phyloP scores from a whole-genome alignment of 2,888 invertebrate species.

The Cheilosia urbana region DNA sequence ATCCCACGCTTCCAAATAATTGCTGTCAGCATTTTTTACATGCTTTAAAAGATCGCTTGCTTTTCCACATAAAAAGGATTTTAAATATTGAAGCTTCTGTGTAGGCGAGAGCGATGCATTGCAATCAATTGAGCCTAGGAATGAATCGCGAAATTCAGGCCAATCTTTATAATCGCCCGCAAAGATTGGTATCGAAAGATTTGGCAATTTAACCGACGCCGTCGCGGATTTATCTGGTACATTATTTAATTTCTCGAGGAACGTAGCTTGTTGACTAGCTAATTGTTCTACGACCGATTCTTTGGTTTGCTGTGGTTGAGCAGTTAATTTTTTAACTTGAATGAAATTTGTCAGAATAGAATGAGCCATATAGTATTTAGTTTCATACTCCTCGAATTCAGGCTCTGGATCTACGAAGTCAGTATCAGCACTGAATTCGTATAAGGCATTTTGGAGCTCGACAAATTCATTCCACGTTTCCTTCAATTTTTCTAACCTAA shows the following conservation, averaged over 20 bases:
- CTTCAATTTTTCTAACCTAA: neutral
- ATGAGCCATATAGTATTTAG: no score
- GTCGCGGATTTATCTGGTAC: neutral
- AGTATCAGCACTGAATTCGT: neutral
- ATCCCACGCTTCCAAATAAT: constrained; percentile 54
- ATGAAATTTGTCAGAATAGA: neutral
- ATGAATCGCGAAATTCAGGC: constrained; percentile 18
- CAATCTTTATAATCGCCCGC: constrained; percentile 1
- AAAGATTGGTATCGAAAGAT: constrained; percentile 6
- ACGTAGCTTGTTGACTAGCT: neutral
- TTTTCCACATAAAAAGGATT: constrained; percentile 1
- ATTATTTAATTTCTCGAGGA: neutral
- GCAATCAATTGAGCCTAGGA: constrained; percentile 12
- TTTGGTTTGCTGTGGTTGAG: neutral
- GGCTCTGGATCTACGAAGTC: neutral
- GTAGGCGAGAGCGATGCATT: neutral
- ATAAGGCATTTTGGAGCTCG: neutral
- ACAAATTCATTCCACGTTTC: constrained; percentile 2
- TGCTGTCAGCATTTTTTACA: neutral
- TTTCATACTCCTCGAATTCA: neutral
- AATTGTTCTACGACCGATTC: neutral
- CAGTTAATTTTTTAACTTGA: neutral
- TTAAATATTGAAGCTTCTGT: constrained; percentile 48
- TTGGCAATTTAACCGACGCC: neutral
- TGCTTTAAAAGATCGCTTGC: constrained; percentile 3